Base-by-base conservation (phyloP, 2,888 invertebrate genomes). In the Eudemis profundana region DNA sequence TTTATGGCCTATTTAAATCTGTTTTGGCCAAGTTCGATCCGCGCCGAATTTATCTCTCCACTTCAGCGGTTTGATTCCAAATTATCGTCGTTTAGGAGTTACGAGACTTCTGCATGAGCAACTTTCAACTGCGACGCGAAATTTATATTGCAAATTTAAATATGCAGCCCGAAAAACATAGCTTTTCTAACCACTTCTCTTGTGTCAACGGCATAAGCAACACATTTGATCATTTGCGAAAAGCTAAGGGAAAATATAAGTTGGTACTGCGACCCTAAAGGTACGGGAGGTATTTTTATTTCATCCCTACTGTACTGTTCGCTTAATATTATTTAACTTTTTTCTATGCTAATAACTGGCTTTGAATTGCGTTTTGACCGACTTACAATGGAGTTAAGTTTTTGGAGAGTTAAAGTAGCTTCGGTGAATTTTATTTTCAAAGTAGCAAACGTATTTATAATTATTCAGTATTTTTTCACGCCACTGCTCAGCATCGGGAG, bases 1-100 rank as follows among this genome's bases (percentile, higher is more conserved):
- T 59, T 59, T 50, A 59, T 15, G 27, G 59, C 64, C 64, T 50
- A 65, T 65, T 65, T 59, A 65, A 65, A 65, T 65, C 64, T 65
- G 64, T 65, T 65, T 65, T 46, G 54, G 44, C 27, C 59, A 65
- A 65, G 46, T 65, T 47, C 27, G 51, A 38, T 40, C 23, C 47
- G 36, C 36, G 19, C 44, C 49, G 50, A 42, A 57, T 61, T 65
- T 65, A 65, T 65, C 64, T 65, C 51, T 59, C 21, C 64, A 65
- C 64, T 65, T n/a, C 59, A 59, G 59, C 51, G 59, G 64, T 65
- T 59, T 65, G 64, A 65, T 65, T 59, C 59, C 51, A 51, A 65
- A 65, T 65, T 51, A 59, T 59, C 64, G 59, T 53, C 64, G 59
- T 59, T 65, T 51, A 59, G 51, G 51, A 65, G 64, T 59, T 65